Evolutionary conservation across 2,888 invertebrate genomes (phyloP).

Genomic region (Lochmaea crataegi): DNA sequence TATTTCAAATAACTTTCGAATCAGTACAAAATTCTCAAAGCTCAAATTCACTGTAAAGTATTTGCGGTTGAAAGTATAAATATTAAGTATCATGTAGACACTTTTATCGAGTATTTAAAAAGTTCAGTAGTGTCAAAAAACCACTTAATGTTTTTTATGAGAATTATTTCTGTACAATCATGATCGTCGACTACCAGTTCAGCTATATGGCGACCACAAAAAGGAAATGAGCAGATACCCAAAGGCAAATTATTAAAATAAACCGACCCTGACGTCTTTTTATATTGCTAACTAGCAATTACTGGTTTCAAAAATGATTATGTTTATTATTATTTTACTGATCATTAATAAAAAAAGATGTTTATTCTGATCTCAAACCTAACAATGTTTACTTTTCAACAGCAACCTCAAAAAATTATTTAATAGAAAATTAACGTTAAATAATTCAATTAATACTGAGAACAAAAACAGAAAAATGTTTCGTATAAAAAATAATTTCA

Average conservation of each 20-base stretch:
- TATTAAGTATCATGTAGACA: background rate
- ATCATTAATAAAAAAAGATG: background rate
- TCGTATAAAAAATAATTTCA: too few species aligned
- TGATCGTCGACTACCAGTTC: background rate
- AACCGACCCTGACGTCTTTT: background rate
- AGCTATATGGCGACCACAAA: background rate
- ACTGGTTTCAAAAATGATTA: background rate
- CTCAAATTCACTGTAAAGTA: background rate
- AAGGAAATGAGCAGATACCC: background rate
- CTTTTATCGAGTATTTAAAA: background rate
- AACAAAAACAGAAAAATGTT: too few species aligned
- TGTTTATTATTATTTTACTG: background rate
- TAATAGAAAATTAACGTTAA: too few species aligned
- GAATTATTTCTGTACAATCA: background rate
- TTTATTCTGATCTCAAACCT: background rate
- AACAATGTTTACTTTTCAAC: background rate
- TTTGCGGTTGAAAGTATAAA: background rate
- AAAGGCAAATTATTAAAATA: constrained; percentile 2
- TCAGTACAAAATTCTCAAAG: too few species aligned
- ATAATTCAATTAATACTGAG: too few species aligned
- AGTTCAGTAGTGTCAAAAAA: background rate
- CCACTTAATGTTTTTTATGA: background rate
- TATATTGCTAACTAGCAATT: background rate
- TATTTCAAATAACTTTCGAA: too few species aligned
- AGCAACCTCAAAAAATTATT: too few species aligned